Evolutionary conservation across 2,888 invertebrate genomes (phyloP).

Genomic region (Ecdyonurus torrentis): DNA sequence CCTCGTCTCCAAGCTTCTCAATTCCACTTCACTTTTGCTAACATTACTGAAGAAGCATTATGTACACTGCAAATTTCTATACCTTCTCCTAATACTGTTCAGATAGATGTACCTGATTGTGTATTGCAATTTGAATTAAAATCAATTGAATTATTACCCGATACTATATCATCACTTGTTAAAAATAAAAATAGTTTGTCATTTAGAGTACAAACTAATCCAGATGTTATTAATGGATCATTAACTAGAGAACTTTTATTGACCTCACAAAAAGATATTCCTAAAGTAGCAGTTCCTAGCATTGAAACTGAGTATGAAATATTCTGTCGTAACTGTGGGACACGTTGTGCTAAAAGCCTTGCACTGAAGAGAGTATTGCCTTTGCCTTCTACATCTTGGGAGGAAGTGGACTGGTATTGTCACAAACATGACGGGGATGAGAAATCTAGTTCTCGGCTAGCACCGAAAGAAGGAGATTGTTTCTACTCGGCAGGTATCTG

Average conservation of each 20-base stretch:
- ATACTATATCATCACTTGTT: slow-evolving; percentile 7
- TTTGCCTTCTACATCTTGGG: slow-evolving; percentile 39
- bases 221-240: slow-evolving; percentile 25
- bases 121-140: too few relatives aligned
- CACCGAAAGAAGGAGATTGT: background rate
- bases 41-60: background rate
- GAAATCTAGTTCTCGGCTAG: background rate
- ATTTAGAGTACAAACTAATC: slow-evolving; percentile 28
- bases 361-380: slow-evolving; percentile 41
- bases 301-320: slow-evolving; percentile 14
- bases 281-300: background rate
- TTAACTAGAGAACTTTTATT: slow-evolving; percentile 16
- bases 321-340: slow-evolving; percentile 24
- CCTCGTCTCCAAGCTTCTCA: slow-evolving; percentile 41
- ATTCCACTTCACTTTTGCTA: slow-evolving; percentile 23
- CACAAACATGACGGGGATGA: slow-evolving; percentile 28
- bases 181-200: slow-evolving; percentile 17
- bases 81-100: background rate
- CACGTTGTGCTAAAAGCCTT: slow-evolving; percentile 21
- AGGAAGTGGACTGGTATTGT: slow-evolving; percentile 45
- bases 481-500: background rate
- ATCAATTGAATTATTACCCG: slow-evolving; percentile 9
- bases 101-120: too few relatives aligned
- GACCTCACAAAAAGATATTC: background rate
- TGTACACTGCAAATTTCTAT: background rate